These are phyloP conservation scores for Forficula auricularia DNA, from an alignment of 1,140 invertebrate species.

Conservation along the genomic window DNA sequence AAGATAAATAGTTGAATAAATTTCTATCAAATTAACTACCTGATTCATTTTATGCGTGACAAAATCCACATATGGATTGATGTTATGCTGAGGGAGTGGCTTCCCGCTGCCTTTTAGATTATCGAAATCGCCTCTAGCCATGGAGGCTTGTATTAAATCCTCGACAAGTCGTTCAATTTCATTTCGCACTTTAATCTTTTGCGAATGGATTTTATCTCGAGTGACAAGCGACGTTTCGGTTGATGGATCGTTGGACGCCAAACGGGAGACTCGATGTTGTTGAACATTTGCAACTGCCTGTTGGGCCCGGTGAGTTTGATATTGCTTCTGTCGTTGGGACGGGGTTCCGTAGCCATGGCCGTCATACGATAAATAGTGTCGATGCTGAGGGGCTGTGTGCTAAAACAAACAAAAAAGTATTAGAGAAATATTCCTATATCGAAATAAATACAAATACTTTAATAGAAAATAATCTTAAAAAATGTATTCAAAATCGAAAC, in stretches of 20 bases:
- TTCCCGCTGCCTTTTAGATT: slow-evolving; percentile 66
- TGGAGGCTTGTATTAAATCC: slow-evolving; percentile 77
- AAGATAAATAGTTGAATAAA: too few species aligned
- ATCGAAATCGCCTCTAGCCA: slow-evolving; percentile 72
- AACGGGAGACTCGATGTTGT: slow-evolving; percentile 51
- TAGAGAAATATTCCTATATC: too few species aligned
- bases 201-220: slow-evolving; percentile 36
- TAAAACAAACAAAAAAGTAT: slow-evolving; percentile 23
- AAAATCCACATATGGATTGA: slow-evolving; percentile 73
- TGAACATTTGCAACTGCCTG: slow-evolving; percentile 56
- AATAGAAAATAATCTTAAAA: too few species aligned
- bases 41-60: slow-evolving; percentile 78
- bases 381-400: slow-evolving; percentile 74
- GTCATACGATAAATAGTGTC: slow-evolving; percentile 66
- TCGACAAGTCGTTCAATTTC: slow-evolving; percentile 75
- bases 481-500: too few species aligned
- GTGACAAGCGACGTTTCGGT: slow-evolving; percentile 48
- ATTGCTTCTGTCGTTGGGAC: slow-evolving; percentile 56
- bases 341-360: slow-evolving; percentile 59
- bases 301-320: slow-evolving; percentile 44
- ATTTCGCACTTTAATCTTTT: slow-evolving; percentile 51
- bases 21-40: too few species aligned
- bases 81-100: slow-evolving; percentile 45
- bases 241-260: slow-evolving; percentile 25
- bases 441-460: too few species aligned